Percentiles rank a stretch among this genome's conserved stretches.
These are phyloP conservation scores for Microctenopoma steveboyesi DNA, from an alignment of 2,797 vertebrate species.

Conservation along the genomic window DNA sequence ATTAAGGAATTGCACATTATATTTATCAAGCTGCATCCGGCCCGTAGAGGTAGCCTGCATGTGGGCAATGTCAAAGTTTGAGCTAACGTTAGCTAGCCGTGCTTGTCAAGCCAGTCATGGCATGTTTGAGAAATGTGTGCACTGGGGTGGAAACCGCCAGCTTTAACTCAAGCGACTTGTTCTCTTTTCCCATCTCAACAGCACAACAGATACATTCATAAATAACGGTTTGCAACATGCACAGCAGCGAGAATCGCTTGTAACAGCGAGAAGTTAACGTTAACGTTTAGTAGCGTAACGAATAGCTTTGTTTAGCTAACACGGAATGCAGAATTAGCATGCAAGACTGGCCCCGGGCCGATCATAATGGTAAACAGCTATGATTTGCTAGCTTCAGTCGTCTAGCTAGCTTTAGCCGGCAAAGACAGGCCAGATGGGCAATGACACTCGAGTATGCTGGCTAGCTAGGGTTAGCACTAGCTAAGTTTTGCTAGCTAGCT, in stretches of 20 bases:
- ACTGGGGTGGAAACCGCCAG: not conserved
- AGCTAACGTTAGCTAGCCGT: constrained; percentile 62
- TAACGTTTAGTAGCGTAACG: not conserved
- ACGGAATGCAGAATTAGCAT: constrained; percentile 33
- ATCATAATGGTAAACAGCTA: constrained; percentile 45
- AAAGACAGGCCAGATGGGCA: constrained; percentile 46
- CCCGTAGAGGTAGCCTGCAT: constrained; percentile 54
- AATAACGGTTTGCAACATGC: not conserved
- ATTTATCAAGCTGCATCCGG: constrained; percentile 36
- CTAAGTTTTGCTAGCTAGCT: constrained; percentile 51
- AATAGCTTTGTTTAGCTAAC: constrained; percentile 42
- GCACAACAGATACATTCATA: accelerated
- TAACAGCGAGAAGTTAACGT: constrained; percentile 26
- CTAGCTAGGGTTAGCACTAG: constrained; percentile 57
- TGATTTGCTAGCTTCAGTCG: constrained; percentile 26
- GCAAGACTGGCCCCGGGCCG: constrained; percentile 27
- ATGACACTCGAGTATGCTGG: constrained; percentile 53
- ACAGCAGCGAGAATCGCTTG: not conserved
- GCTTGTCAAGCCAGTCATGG: constrained; percentile 39
- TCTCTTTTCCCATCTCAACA: not conserved
- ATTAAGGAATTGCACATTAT: not conserved
- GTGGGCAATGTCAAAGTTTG: constrained; percentile 77
- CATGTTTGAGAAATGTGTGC: constrained; percentile 43
- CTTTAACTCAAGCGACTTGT: not conserved
- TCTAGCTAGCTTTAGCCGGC: constrained; percentile 47